Conservation (phyloP, 2,113 vertebrate genomes). For the Lipotes vexillifer region DNA sequence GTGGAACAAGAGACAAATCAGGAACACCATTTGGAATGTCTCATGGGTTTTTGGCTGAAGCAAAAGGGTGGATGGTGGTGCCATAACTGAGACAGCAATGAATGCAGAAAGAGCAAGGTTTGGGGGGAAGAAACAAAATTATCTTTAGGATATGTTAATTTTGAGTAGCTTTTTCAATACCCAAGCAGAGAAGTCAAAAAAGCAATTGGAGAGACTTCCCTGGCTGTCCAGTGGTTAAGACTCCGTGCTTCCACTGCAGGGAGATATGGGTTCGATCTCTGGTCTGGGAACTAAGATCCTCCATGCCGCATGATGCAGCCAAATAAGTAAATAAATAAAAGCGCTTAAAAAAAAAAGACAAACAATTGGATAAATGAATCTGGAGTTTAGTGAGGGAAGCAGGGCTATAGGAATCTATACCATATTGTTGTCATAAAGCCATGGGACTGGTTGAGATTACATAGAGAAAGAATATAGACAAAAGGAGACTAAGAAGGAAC, state of each 20-base stretch:
- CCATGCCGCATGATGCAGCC: no score
- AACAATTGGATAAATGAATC: neutral
- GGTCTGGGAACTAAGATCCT: no score
- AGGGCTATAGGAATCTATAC: neutral
- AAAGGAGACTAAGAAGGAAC: neutral
- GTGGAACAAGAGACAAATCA: neutral
- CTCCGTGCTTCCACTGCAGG: no score
- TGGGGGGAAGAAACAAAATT: neutral
- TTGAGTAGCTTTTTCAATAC: neutral
- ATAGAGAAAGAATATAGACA: neutral
- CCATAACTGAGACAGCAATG: neutral
- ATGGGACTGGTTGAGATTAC: neutral
- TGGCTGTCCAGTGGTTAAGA: no score
- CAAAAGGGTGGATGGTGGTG: neutral
- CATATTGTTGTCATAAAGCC: neutral
- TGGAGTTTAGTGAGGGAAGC: neutral
- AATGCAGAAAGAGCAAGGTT: neutral
- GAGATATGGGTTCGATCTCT: no score
- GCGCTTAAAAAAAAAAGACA: neutral
- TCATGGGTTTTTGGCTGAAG: neutral
- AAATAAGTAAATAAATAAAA: no score
- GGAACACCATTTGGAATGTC: neutral
- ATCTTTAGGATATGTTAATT: neutral
- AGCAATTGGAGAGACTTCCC: no score
- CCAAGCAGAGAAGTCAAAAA: neutral